Conservation (phyloP, 1,140 invertebrate species). For the Holotrichia oblita region DNA sequence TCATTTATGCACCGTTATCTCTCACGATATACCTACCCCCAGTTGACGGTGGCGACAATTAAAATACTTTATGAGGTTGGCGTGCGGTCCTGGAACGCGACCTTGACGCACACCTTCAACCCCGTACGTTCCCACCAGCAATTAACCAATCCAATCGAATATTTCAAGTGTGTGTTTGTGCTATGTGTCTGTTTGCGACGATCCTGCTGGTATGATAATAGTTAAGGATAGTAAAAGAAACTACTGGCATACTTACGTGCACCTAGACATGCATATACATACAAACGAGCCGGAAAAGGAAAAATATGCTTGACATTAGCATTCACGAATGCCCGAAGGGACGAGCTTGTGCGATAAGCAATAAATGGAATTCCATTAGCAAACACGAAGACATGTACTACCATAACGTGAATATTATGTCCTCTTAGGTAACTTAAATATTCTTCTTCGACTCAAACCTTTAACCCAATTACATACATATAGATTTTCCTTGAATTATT, state of each 20-base stretch:
- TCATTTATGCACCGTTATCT: conserved; percentile 31
- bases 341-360: not conserved
- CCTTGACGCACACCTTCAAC: conserved; percentile 21
- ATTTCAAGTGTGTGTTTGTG: not conserved
- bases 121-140: not conserved
- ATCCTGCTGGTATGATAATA: not conserved
- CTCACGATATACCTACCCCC: conserved; percentile 21
- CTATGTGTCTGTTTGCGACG: not conserved
- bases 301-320: not conserved
- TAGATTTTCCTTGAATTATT: not conserved
- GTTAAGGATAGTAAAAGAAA: not conserved
- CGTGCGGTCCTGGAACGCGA: conserved; percentile 18
- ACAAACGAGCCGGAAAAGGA: not conserved
- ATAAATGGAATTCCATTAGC: not conserved
- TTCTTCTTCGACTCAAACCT: not conserved
- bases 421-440: not conserved
- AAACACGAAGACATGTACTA: not conserved
- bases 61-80: conserved; percentile 31
- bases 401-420: not conserved
- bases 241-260: not conserved
- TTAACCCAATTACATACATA: not conserved
- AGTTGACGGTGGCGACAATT: conserved; percentile 24
- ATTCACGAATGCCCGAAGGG: not conserved
- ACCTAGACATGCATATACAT: not conserved
- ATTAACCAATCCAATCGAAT: conserved; percentile 19